These are phyloP conservation scores for Tipula confusa DNA, from an alignment of 2,888 invertebrate species.

Conservation along the genomic window DNA sequence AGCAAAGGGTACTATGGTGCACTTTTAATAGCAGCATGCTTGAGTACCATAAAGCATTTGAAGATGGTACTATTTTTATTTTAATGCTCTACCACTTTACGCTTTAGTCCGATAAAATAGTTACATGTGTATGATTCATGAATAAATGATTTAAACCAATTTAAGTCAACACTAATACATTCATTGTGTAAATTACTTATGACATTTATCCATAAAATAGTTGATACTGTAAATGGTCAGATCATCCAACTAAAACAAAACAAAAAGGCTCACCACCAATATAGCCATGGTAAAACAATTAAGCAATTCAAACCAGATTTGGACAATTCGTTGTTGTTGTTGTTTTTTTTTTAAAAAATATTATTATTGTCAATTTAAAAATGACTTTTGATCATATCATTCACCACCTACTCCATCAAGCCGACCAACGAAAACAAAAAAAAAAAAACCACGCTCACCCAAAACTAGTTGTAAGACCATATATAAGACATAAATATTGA, in stretches of 20 bases:
- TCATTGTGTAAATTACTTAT: too few species aligned
- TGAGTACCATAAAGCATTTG: too few species aligned
- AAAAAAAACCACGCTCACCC: background rate
- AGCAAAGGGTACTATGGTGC: too few species aligned
- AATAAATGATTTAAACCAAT: too few species aligned
- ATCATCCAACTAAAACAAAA: background rate
- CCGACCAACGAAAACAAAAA: background rate
- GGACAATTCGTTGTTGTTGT: background rate
- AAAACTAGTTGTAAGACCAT: background rate
- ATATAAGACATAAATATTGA: background rate
- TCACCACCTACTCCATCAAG: background rate
- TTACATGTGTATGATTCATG: too few species aligned
- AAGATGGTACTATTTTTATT: too few species aligned
- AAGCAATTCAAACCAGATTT: background rate
- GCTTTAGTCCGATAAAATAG: too few species aligned
- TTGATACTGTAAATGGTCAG: background rate
- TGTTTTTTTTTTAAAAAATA: too few species aligned
- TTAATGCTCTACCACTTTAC: too few species aligned
- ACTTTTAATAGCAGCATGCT: too few species aligned
- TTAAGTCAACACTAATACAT: too few species aligned
- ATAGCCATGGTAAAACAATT: background rate
- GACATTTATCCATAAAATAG: too few species aligned
- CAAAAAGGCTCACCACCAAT: background rate
- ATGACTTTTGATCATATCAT: slow-evolving; percentile 7
- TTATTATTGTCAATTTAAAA: background rate